These are phyloP conservation scores for Eurypyga helias DNA, from an alignment of 2,113 vertebrate species.

Conservation along the genomic window DNA sequence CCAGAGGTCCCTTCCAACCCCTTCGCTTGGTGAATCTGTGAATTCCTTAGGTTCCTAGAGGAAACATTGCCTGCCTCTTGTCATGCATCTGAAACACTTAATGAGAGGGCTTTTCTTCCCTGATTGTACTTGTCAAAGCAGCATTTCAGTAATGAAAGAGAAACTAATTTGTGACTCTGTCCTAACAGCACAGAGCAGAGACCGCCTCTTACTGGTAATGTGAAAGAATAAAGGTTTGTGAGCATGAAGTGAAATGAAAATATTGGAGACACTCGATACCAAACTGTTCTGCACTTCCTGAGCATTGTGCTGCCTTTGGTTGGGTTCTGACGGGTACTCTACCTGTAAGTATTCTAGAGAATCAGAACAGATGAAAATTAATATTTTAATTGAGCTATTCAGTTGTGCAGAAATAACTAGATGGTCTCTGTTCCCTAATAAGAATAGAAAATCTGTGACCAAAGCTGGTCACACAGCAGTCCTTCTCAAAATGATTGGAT, in stretches of 20 bases:
- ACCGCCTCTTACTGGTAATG: neutral
- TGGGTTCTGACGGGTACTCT: neutral
- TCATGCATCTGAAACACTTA: neutral
- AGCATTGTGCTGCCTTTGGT: neutral
- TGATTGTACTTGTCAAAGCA: neutral
- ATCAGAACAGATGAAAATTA: neutral
- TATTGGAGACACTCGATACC: neutral
- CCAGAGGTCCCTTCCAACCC: too few species aligned
- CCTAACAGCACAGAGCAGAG: neutral
- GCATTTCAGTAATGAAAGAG: neutral
- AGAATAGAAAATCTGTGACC: constrained; percentile 18
- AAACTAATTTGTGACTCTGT: neutral
- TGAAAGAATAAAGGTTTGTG: neutral
- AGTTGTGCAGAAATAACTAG: constrained; percentile 6
- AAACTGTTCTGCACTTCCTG: neutral
- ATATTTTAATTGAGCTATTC: constrained; percentile 16
- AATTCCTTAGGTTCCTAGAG: neutral
- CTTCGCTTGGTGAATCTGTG: too few species aligned
- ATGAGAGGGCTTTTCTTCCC: neutral
- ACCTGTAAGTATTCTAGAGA: neutral
- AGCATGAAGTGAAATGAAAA: neutral
- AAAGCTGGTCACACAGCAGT: neutral
- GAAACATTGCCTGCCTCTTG: neutral
- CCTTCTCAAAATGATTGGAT: neutral
- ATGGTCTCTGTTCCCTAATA: constrained; percentile 12